Evolutionary conservation across 2,797 vertebrate genomes (phyloP).

Genomic region (Zenarchopterus dispar): DNA sequence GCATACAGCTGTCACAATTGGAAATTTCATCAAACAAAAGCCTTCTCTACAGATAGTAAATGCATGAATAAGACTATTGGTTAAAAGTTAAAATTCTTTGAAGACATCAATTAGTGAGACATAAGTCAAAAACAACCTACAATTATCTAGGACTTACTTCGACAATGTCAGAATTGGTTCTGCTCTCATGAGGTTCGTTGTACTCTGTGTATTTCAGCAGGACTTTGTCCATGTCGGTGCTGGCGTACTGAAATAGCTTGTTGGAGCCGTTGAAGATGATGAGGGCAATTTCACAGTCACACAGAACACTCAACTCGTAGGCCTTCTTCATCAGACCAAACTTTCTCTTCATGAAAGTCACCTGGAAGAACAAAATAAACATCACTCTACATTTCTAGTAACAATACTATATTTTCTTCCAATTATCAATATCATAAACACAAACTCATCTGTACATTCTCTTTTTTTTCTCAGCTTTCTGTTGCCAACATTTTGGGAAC

Average conservation of each 20-base stretch:
- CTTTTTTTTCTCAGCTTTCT: too few relatives aligned
- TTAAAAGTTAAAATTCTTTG: not conserved
- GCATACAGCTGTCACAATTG: slow-evolving; percentile 1
- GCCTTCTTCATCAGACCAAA: slow-evolving; percentile 97
- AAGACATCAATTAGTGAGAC: not conserved
- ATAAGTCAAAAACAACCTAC: not conserved
- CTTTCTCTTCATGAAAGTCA: slow-evolving; percentile 97
- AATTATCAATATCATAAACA: not conserved
- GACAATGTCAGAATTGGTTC: slow-evolving; percentile 76
- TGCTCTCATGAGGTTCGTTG: slow-evolving; percentile 76
- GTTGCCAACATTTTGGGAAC: too few relatives aligned
- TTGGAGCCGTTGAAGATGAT: slow-evolving; percentile 97
- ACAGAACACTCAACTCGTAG: slow-evolving; percentile 92
- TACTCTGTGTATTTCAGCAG: slow-evolving; percentile 87
- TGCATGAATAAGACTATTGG: not conserved
- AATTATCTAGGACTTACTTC: slow-evolving; percentile 54
- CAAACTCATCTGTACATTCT: not conserved
- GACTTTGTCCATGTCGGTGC: slow-evolving; percentile 95
- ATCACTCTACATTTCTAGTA: not conserved
- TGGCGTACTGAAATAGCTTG: slow-evolving; percentile 94
- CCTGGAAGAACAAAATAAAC: slow-evolving; percentile 75
- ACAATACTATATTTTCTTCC: not conserved
- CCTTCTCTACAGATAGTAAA: not conserved
- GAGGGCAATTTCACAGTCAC: slow-evolving; percentile 93
- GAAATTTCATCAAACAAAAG: not conserved